A percentile compares a stretch with the other conserved stretches of the same genome.
Conservation (phyloP, 1,140 invertebrate genomes). For the Solenopsis invicta region DNA sequence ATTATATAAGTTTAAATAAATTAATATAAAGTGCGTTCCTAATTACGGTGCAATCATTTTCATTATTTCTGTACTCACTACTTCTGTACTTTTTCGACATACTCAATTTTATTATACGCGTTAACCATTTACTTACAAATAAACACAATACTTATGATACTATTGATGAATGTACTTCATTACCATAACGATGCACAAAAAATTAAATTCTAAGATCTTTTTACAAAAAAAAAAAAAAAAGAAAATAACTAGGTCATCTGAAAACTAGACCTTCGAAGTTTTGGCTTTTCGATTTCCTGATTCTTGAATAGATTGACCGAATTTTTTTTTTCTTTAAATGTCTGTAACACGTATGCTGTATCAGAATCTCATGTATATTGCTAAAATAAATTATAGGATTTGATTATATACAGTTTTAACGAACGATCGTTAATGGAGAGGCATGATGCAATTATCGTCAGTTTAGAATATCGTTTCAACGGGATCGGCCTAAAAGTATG, state of each 20-base stretch:
- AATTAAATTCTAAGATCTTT: too few relatives aligned
- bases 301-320: neutral
- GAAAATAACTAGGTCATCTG: neutral
- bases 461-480: constrained; percentile 79
- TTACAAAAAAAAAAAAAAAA: neutral
- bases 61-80: constrained; percentile 6
- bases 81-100: neutral
- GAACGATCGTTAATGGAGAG: neutral
- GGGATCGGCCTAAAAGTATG: constrained; percentile 65
- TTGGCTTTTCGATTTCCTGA: neutral
- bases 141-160: neutral
- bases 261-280: neutral
- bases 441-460: constrained; percentile 64
- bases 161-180: constrained; percentile 13
- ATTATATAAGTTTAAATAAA: neutral
- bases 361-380: neutral
- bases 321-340: neutral
- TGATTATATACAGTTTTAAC: neutral
- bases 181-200: neutral
- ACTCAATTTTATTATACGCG: neutral
- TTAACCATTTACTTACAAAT: constrained; percentile 4
- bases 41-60: neutral
- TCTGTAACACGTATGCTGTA: too few relatives aligned
- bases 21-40: neutral
- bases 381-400: constrained; percentile 12